Evolutionary conservation across 2,888 invertebrate genomes (phyloP).

Genomic region (Diarsia mendica): DNA sequence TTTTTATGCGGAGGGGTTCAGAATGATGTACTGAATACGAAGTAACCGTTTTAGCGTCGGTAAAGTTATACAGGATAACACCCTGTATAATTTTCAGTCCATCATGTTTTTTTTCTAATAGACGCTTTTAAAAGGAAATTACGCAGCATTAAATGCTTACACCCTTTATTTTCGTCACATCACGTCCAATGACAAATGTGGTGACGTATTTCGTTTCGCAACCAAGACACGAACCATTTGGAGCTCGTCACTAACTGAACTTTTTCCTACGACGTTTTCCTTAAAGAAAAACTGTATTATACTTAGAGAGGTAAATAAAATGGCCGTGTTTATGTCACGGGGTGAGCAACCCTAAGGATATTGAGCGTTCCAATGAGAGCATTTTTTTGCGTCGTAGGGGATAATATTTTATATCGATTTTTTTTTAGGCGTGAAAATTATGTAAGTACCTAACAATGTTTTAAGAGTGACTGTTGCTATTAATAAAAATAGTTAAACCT

Average conservation of each 20-base stretch:
- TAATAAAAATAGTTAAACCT: no score
- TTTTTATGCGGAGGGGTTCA: no score
- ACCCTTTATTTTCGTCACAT: conserved; percentile 11
- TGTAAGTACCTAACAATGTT: neutral
- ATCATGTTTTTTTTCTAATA: neutral
- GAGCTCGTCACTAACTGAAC: conserved; percentile 39
- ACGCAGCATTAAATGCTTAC: neutral
- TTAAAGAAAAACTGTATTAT: conserved; percentile 45
- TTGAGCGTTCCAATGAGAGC: conserved; percentile 16
- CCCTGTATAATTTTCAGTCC: neutral
- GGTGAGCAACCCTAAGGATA: conserved; percentile 26
- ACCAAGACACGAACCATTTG: conserved; percentile 36
- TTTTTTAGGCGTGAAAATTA: neutral
- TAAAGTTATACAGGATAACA: no score
- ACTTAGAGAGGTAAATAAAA: conserved; percentile 43
- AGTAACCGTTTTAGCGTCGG: no score
- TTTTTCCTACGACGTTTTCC: conserved; percentile 45
- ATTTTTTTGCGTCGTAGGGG: conserved; percentile 4
- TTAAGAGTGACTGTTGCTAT: no score
- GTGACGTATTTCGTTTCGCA: conserved; percentile 37
- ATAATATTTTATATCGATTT: conserved; percentile 1
- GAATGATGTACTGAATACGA: no score
- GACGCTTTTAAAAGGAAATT: neutral
- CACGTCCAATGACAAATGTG: conserved; percentile 24
- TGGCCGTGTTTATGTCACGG: conserved; percentile 31